Percentiles rank a stretch among this genome's conserved stretches.
These are phyloP conservation scores for Apodemus agrarius DNA, from an alignment of 2,797 vertebrate genomes.

Conservation along the genomic window DNA sequence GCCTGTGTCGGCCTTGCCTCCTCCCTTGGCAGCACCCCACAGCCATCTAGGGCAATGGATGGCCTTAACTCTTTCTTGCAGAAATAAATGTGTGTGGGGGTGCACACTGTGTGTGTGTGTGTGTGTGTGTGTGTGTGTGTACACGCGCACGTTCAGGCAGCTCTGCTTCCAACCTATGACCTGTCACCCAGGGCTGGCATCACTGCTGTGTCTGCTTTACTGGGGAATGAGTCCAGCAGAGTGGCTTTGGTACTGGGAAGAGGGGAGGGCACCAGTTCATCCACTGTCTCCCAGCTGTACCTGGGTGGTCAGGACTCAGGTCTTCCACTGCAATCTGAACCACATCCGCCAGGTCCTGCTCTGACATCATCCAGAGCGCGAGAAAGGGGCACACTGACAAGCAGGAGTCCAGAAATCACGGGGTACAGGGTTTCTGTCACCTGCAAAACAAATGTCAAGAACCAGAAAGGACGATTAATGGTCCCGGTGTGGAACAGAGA, in stretches of 20 bases:
- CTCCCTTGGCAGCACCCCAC: background rate
- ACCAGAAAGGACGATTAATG: background rate
- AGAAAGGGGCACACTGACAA: background rate
- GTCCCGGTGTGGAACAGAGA: background rate
- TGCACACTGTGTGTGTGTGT: background rate
- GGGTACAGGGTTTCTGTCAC: constrained; percentile 57
- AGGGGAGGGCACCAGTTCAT: background rate
- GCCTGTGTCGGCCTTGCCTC: background rate
- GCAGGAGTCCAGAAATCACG: background rate
- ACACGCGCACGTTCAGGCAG: background rate
- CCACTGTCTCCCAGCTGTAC: constrained; percentile 83
- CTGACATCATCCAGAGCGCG: constrained; percentile 94
- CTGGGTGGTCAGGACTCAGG: constrained; percentile 92
- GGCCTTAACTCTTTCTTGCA: background rate
- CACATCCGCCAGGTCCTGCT: constrained; percentile 96
- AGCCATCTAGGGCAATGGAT: background rate
- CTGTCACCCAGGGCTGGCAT: background rate
- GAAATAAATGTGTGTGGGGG: background rate
- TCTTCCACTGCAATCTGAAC: constrained; percentile 99
- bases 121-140: too few species aligned
- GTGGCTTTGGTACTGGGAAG: too few species aligned
- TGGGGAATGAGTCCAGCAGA: background rate
- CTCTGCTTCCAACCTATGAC: background rate
- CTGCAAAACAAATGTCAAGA: constrained; percentile 77
- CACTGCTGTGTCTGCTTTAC: background rate